Evolutionary conservation across 2,113 vertebrate species (phyloP), one percentile per base, ranked within the genome.

Genomic region (Accipiter virgatus): DNA sequence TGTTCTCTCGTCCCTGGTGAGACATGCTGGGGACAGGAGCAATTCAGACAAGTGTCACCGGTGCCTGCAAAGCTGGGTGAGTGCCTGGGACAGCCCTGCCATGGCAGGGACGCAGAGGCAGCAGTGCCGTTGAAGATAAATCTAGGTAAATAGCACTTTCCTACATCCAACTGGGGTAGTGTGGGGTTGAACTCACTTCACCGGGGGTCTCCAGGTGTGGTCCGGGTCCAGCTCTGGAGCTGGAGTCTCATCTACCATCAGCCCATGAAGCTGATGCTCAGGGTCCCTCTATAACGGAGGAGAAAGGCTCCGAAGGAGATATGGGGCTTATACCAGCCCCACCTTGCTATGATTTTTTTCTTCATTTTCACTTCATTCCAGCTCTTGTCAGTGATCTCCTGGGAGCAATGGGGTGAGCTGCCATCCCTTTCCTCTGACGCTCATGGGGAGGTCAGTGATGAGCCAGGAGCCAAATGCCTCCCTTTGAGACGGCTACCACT

Each of bases 391-490:
- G 13, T 17, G 32, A 48, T 55, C n/a, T 78, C n/a, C 53, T 50
- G 16, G 11, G n/a, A 72, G 27, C n/a, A 19, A 25, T 12, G 12
- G 36, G 42, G 38, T 59, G 32, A 78, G 27, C 21, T 14, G 11
- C 48, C 38, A 16, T n/a, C 13, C 42, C 16, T 23, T 66, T 71
- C 58, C 42, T 67, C 26, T 12, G 20, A 52, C 13, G 17, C 14
- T 40, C 1, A 1, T 0, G 0, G 20, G 16, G 58, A 36, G 0
- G 1, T 15, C 8, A 0, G 62, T 68, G 43, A 59, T 78, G 15
- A 72, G 45, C 56, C 32, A 38, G 45, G 36, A 75, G 11, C 52
- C 62, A 38, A 22, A 14, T 81, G 23, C n/a, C 23, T 53, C 9
- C 38, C 10, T 55, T 63, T 63, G 82, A 73, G 47, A 53, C 11